A percentile compares a stretch with the other conserved stretches of the same genome.
Evolutionary conservation across 2,888 invertebrate genomes (phyloP).

Genomic region (Chaetogeoica ovagalla): DNA sequence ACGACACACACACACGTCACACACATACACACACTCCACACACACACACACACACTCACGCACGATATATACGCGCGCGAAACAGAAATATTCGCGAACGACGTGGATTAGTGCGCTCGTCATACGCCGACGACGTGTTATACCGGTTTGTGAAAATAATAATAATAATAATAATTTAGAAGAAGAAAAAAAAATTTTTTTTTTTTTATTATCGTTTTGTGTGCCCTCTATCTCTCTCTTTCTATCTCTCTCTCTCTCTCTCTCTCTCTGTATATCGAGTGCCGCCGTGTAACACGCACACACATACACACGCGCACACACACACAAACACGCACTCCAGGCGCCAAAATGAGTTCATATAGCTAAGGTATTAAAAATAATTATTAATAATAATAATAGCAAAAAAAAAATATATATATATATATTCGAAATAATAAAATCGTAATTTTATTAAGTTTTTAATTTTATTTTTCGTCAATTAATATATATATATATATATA

Average conservation of each 20-base stretch:
- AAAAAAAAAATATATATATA: slow-evolving; percentile 1
- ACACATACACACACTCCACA: background rate
- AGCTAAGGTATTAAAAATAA: slow-evolving; percentile 46
- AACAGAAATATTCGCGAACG: slow-evolving; percentile 49
- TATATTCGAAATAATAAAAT: background rate
- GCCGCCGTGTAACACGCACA: slow-evolving; percentile 44
- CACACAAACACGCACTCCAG: slow-evolving; percentile 40
- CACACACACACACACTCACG: slow-evolving; percentile 19
- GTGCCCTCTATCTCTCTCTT: background rate
- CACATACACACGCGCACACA: slow-evolving; percentile 22
- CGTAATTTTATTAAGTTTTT: background rate
- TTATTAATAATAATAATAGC: background rate
- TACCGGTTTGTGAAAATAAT: slow-evolving; percentile 44
- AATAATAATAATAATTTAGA: slow-evolving; percentile 11
- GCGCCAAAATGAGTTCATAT: slow-evolving; percentile 52
- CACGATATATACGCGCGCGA: slow-evolving; percentile 42
- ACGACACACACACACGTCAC: background rate
- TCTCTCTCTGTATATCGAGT: slow-evolving; percentile 11
- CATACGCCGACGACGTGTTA: slow-evolving; percentile 47
- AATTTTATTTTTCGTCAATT: background rate
- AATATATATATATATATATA: too few species aligned
- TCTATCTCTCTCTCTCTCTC: too few species aligned
- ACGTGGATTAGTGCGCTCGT: slow-evolving; percentile 47
- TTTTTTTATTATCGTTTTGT: slow-evolving; percentile 41
- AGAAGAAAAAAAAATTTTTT: background rate